Percentiles rank a stretch among this genome's conserved stretches.
These are phyloP conservation scores for Ambastaia sidthimunki DNA, from an alignment of 2,797 vertebrate species.

Conservation along the genomic window DNA sequence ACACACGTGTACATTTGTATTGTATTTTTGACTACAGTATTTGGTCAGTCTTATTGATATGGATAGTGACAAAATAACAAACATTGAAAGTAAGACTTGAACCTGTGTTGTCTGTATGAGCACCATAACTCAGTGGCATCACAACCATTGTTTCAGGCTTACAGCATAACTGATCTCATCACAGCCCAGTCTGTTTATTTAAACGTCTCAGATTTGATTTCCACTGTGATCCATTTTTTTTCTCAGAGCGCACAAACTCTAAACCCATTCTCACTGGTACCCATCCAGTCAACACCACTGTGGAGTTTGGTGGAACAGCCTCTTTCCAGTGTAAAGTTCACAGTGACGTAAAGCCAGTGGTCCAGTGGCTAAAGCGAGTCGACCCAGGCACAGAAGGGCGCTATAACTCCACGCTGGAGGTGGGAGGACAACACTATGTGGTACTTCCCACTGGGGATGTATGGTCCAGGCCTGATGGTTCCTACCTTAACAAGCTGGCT, in stretches of 20 bases:
- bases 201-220: neutral
- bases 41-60: neutral
- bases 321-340: conserved; percentile 71
- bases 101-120: no score
- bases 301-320: conserved; percentile 69
- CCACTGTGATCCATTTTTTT: neutral
- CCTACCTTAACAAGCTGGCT: conserved; percentile 72
- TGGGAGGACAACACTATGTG: conserved; percentile 68
- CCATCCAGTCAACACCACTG: conserved; percentile 71
- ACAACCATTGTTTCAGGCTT: no score
- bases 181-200: no score
- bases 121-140: no score
- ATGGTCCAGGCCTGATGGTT: conserved; percentile 71
- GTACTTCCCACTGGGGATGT: conserved; percentile 70
- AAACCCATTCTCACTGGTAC: conserved; percentile 69
- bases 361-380: conserved; percentile 71
- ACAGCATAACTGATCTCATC: no score
- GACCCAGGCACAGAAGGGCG: conserved; percentile 63
- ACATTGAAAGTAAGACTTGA: no score
- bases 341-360: conserved; percentile 70
- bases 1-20: neutral
- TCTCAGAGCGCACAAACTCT: conserved; percentile 66
- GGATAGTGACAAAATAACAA: neutral
- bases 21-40: neutral
- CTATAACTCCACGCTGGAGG: conserved; percentile 69